phyloP scores from a whole-genome alignment of 2,797 vertebrate species.

The Amblyopsis hoosieri region DNA sequence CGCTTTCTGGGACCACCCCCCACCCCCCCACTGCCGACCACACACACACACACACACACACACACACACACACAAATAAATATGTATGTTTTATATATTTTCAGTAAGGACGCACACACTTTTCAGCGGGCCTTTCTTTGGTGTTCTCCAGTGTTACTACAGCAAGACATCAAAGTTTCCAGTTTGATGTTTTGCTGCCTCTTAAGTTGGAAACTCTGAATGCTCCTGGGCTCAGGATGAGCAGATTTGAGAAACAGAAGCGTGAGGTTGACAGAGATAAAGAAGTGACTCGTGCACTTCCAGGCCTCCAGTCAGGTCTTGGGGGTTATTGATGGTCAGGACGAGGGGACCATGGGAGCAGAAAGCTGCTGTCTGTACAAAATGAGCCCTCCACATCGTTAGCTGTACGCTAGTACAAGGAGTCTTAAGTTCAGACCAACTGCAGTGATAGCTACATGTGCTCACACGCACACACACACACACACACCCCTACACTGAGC shows the following conservation, averaged over 20 bases:
- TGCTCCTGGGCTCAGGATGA: constrained; percentile 14
- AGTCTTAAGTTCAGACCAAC: neutral
- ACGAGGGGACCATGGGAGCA: neutral
- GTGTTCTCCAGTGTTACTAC: constrained; percentile 3
- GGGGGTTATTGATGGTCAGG: constrained; percentile 1
- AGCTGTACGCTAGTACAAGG: neutral
- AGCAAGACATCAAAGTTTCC: constrained; percentile 8
- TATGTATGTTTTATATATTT: neutral
- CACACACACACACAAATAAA: constrained; percentile 9
- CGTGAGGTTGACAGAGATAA: constrained; percentile 13
- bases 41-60: constrained; percentile 15
- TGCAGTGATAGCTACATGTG: neutral
- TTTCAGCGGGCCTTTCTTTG: constrained; percentile 5
- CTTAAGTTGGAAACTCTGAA: constrained; percentile 38
- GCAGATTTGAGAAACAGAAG: constrained; percentile 22
- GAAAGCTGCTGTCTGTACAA: constrained; percentile 1
- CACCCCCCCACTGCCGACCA: constrained; percentile 8
- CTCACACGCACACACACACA: neutral
- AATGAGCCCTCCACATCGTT: neutral
- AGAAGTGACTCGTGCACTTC: constrained; percentile 11
- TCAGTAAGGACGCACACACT: constrained; percentile 8
- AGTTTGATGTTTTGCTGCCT: constrained; percentile 13
- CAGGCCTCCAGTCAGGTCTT: neutral
- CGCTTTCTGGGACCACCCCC: constrained; percentile 43
- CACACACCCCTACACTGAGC: neutral